Percentiles rank a stretch among this genome's conserved stretches.
phyloP scores from a whole-genome alignment of 2,888 invertebrate genomes.

The Tetanocera ferruginea region DNA sequence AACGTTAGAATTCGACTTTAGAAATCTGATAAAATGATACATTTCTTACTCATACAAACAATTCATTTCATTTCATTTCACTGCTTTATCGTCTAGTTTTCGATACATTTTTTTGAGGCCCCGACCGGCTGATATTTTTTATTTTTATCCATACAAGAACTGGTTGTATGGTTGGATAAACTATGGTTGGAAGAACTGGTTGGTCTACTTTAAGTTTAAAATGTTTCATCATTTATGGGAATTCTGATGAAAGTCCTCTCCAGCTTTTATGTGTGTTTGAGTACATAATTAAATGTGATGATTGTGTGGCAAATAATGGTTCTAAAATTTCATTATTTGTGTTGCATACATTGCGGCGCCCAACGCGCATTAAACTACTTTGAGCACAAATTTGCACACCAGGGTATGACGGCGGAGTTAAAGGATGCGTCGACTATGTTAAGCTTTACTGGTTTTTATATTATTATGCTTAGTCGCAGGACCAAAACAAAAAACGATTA shows the following conservation, averaged over 20 bases:
- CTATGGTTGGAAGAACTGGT: neutral
- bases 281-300: neutral
- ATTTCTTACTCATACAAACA: no score
- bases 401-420: neutral
- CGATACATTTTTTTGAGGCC: no score
- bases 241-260: neutral
- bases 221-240: neutral
- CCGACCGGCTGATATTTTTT: no score
- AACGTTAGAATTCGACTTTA: no score
- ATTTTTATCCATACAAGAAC: no score
- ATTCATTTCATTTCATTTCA: no score
- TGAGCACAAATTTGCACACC: constrained; percentile 2
- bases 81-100: no score
- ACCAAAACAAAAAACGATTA: neutral
- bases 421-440: neutral
- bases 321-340: constrained; percentile 20
- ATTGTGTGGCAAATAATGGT: neutral
- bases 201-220: neutral
- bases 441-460: neutral
- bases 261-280: neutral
- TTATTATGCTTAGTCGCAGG: neutral
- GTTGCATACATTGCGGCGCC: constrained; percentile 25
- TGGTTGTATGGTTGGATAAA: neutral
- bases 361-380: neutral
- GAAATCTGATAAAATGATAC: no score